Evolutionary conservation across 2,888 invertebrate genomes (phyloP).

Genomic region (Teleogryllus oceanicus): DNA sequence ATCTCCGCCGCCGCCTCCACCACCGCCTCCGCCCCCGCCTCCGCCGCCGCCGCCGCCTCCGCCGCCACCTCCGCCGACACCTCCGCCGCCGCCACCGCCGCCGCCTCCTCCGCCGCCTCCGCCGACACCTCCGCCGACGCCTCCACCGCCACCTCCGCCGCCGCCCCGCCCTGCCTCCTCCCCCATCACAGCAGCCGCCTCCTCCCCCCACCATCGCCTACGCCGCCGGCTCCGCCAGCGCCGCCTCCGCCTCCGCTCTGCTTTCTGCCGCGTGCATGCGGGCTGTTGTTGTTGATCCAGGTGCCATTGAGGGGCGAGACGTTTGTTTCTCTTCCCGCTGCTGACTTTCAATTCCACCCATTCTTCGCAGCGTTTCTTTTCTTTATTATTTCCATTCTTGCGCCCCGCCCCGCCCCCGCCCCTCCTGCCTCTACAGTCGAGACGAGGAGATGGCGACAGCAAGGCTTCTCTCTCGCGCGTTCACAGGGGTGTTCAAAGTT

Average conservation of each 20-base stretch:
- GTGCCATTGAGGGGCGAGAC: conserved; percentile 32
- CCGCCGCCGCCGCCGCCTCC: no score
- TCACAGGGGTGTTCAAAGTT: no score
- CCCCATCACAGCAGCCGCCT: no score
- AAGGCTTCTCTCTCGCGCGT: no score
- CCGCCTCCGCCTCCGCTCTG: background rate
- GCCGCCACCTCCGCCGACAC: rapidly evolving
- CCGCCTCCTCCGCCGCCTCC: no score
- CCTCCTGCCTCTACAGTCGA: background rate
- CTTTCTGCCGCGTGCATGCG: conserved; percentile 18
- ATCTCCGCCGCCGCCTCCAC: no score
- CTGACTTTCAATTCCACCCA: conserved; percentile 32
- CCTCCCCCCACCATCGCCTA: background rate
- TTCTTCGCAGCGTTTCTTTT: conserved; percentile 21
- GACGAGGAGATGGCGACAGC: no score
- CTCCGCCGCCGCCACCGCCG: no score
- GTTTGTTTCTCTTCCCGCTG: conserved; percentile 32
- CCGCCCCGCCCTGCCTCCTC: no score
- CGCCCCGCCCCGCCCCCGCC: conserved; percentile 19
- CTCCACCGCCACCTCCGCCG: no score
- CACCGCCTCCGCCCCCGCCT: no score
- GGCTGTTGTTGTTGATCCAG: conserved; percentile 33
- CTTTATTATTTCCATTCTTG: conserved; percentile 30
- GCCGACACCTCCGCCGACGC: no score
- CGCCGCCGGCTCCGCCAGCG: background rate